phyloP scores from a whole-genome alignment of 1,140 invertebrate species.

The Subanguina moxae region DNA sequence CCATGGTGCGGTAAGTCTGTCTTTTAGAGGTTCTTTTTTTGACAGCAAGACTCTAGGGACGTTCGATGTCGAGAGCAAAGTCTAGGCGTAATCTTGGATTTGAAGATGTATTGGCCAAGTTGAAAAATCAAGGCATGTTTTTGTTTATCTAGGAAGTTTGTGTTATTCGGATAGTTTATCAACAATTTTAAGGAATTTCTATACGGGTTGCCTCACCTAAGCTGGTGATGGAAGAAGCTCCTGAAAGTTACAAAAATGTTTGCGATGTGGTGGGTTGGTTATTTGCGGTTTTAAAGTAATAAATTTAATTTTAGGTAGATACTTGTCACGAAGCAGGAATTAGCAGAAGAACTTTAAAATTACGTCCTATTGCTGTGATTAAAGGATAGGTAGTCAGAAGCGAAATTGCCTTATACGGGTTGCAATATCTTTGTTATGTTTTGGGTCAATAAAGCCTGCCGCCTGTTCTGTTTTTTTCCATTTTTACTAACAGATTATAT shows the following conservation, averaged over 20 bases:
- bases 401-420: background rate
- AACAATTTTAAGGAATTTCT: conserved; percentile 61
- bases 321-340: conserved; percentile 96
- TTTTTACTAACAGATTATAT: too few species aligned
- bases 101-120: conserved; percentile 77
- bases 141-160: background rate
- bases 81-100: conserved; percentile 92
- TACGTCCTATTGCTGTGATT: conserved; percentile 95
- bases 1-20: conserved; percentile 85
- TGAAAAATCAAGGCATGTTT: conserved; percentile 80
- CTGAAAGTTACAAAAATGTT: conserved; percentile 99
- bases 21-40: conserved; percentile 5
- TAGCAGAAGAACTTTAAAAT: conserved; percentile 92
- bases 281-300: too few species aligned
- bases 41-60: conserved; percentile 68
- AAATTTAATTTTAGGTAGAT: conserved; percentile 66
- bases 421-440: conserved; percentile 11
- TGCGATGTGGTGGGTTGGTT: conserved; percentile 76
- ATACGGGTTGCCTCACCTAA: conserved; percentile 98
- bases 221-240: conserved; percentile 98
- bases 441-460: conserved; percentile 5
- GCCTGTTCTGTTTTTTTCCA: too few species aligned
- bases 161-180: background rate
- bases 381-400: conserved; percentile 72
- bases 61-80: conserved; percentile 92